Base-by-base conservation (phyloP, 2,797 vertebrate genomes). In the Tamandua tetradactyla region DNA sequence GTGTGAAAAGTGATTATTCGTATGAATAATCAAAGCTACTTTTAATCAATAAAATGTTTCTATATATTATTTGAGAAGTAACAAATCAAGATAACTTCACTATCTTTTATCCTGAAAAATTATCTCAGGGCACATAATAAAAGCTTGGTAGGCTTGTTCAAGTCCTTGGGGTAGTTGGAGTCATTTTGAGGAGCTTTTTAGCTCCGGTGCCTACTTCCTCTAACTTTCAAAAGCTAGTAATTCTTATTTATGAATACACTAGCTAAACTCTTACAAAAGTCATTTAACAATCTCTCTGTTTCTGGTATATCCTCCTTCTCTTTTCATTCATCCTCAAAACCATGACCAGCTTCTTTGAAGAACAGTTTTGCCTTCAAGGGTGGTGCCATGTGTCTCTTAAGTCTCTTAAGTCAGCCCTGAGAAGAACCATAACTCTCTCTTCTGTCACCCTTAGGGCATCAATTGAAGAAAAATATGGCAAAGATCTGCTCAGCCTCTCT, bases 401-500 rank as follows among this genome's bases (percentile, higher is more conserved):
- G 44, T 47, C 11, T 2, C 27, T 30, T 66, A 42, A 79, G 22
- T 94, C 27, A 84, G 44, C 3, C 15, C 47, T 42, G 20, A 85
- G 88, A 71, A 76, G 25, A 91, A 83, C 18, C 12, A 89, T 22
- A 68, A 64, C 3, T 10, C 49, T 96, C 35, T 96, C 32, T 96
- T 93, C 32, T 96, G 79, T 96, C 69, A 37, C 83, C 32, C 12
- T 94, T 90, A 99, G 99, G 98, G 99, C 99, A 49, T 90, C 98
- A 1, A 98, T 99, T 92, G 99, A 99, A 97, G 99, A 99, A 96
- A 99, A 98, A 88, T 99, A 99, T 0, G 99, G 99, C 82, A 99
- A 99, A 98, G 99, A 99, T 47, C 98, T 99, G 30, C 98, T 99
- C 6, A 98, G 96, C 92, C 98, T 99, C 96, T 99, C 99, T 0